Base-by-base conservation (phyloP, 2,888 invertebrate genomes). In the Pheosia tremula region DNA sequence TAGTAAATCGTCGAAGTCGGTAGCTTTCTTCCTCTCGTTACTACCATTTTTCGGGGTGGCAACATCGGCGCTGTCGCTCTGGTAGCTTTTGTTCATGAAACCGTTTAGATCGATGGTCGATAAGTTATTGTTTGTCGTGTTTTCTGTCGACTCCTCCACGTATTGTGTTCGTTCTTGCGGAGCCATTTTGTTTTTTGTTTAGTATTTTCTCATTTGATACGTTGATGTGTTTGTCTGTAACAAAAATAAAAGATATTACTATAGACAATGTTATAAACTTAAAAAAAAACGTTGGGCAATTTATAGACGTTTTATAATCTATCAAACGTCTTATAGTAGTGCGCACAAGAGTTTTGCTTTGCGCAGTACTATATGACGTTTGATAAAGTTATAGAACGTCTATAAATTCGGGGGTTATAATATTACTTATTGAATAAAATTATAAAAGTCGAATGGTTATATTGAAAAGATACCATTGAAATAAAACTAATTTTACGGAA, bases 1-100 rank as follows among this genome's bases (percentile, higher is more conserved):
- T 78, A 98, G 83, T 61, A 98, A 88, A 78, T 97, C 97, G 77
- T 98, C 98, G 72, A 98, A 98, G 87, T 98, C 97, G 55, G 96
- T 94, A 41, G 92, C 87, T 73, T 94, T 93, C 63, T 91, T 89
- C 60, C 76, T 79, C 39, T 76, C 81, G n/a, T 71, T 66, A 38
- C 67, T 72, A 39, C 70, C 68, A 59, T 79, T 78, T 61, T 77
- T 69, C 63, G 79, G 64, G 75, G 71, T 78, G 67, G 75, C 61
- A 68, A 74, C 70, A 66, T 88, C 89, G 39, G 83, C 63, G 47
- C 74, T 82, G 76, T 93, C 93, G 64, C 83, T 85, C 9, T 87
- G 82, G 71, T 86, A 93, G n/a, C 82, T 91, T 69, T 92, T 93
- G 66, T 94, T 94, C 0, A 90, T 86, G 67, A 90, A 94, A 43